Percentiles rank a stretch among this genome's conserved stretches.
phyloP scores from a whole-genome alignment of 64 coral and sea anemone species.

The Montipora foliosa region DNA sequence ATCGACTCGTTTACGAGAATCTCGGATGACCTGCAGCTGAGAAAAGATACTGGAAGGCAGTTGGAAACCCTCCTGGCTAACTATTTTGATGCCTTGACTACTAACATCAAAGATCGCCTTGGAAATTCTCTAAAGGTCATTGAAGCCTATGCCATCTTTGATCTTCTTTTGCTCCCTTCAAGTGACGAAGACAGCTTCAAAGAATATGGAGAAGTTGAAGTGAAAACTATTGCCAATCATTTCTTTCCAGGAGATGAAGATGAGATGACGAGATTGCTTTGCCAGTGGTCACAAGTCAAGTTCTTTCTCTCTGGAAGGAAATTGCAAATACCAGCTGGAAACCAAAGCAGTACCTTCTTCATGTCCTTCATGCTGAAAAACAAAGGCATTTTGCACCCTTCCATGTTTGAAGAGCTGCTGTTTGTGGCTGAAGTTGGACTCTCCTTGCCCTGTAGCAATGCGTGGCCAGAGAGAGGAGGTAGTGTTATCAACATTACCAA shows the following conservation, averaged over 20 bases:
- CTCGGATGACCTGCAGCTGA: neutral
- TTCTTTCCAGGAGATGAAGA: neutral
- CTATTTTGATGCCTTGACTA: slow-evolving; percentile 1
- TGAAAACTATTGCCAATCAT: neutral
- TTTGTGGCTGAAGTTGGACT: slow-evolving; percentile 59
- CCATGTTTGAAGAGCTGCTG: slow-evolving; percentile 17
- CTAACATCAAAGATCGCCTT: slow-evolving; percentile 30
- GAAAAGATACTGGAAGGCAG: slow-evolving; percentile 22
- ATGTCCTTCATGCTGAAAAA: slow-evolving; percentile 55
- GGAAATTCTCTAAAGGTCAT: slow-evolving; percentile 4
- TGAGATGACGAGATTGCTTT: slow-evolving; percentile 32
- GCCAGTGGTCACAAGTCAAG: slow-evolving; percentile 44
- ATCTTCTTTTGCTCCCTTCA: neutral
- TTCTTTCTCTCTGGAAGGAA: slow-evolving; percentile 56
- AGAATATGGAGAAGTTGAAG: slow-evolving; percentile 36
- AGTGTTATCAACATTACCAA: slow-evolving; percentile 61
- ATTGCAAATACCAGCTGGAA: slow-evolving; percentile 54
- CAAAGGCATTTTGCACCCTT: slow-evolving; percentile 52
- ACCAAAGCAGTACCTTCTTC: slow-evolving; percentile 45
- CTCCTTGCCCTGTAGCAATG: slow-evolving; percentile 50
- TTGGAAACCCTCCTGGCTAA: slow-evolving; percentile 6
- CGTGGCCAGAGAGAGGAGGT: slow-evolving; percentile 52
- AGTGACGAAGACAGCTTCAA: slow-evolving; percentile 14
- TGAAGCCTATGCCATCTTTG: slow-evolving; percentile 42
- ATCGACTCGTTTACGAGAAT: slow-evolving; percentile 8